phyloP scores from a whole-genome alignment of 2,888 invertebrate genomes.

The Oxyscelio sp. region DNA sequence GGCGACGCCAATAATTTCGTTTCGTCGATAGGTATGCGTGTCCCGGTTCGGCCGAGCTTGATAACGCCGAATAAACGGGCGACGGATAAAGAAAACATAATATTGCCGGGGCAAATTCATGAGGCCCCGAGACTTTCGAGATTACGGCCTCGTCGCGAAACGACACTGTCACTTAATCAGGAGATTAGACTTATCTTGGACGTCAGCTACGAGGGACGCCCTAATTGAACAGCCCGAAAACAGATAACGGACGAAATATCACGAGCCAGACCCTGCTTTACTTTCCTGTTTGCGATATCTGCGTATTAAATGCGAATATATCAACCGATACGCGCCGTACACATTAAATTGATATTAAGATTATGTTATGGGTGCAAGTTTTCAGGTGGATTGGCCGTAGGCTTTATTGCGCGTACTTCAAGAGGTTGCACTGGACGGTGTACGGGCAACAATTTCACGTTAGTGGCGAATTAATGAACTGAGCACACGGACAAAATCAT shows the following conservation, averaged over 20 bases:
- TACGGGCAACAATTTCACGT: no score
- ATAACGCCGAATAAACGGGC: no score
- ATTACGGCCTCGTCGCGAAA: conserved; percentile 42
- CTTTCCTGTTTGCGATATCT: conserved; percentile 35
- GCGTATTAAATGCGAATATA: conserved; percentile 13
- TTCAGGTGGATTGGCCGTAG: background rate
- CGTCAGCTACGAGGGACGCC: conserved; percentile 52
- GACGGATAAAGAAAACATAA: conserved; percentile 67
- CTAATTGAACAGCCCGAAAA: conserved; percentile 60
- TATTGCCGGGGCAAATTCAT: conserved; percentile 55
- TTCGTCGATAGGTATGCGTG: no score
- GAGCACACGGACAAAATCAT: no score
- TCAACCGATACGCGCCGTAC: conserved; percentile 8
- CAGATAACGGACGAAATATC: conserved; percentile 57
- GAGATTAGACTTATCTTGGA: conserved; percentile 57
- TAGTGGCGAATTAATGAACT: no score
- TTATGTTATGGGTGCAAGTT: conserved; percentile 15
- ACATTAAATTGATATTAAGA: conserved; percentile 15
- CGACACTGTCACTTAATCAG: conserved; percentile 63
- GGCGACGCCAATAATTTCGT: no score
- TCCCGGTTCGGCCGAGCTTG: no score
- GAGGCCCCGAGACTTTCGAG: conserved; percentile 30
- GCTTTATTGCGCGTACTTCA: no score
- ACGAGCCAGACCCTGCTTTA: conserved; percentile 23
- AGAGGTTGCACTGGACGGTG: no score